These are phyloP conservation scores for Lutraria lutraria DNA, from an alignment of 2,888 invertebrate species.

Conservation along the genomic window DNA sequence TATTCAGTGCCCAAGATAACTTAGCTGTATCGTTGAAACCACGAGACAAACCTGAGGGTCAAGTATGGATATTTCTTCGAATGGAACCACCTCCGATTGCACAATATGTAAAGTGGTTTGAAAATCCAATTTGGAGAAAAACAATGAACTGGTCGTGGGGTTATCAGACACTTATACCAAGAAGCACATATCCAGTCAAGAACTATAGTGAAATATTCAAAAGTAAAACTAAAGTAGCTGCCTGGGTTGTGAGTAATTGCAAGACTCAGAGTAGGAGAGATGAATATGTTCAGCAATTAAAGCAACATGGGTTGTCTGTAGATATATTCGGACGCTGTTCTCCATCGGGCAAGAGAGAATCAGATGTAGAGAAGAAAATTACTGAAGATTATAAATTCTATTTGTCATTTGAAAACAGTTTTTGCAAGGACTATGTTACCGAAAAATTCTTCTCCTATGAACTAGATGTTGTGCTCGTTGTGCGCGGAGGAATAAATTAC, in stretches of 20 bases:
- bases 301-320: constrained; percentile 28
- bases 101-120: background rate
- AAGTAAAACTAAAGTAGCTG: constrained; percentile 48
- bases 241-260: constrained; percentile 59
- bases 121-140: constrained; percentile 47
- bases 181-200: background rate
- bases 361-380: background rate
- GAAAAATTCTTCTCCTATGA: constrained; percentile 55
- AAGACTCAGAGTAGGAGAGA: constrained; percentile 44
- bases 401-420: constrained; percentile 56
- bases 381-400: constrained; percentile 47
- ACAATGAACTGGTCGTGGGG: constrained; percentile 60
- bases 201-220: constrained; percentile 23
- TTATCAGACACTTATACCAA: constrained; percentile 35
- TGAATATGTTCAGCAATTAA: constrained; percentile 43
- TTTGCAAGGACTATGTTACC: constrained; percentile 55
- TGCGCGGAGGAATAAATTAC: constrained; percentile 51
- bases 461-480: constrained; percentile 47
- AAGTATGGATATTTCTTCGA: constrained; percentile 52
- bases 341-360: background rate
- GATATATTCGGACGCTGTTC: constrained; percentile 52
- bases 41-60: background rate
- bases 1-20: too few species aligned
- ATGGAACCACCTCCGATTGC: constrained; percentile 45
- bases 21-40: too few species aligned